Conservation (phyloP, 2,888 invertebrate genomes). For the Hirtodrosophila histrioides region DNA sequence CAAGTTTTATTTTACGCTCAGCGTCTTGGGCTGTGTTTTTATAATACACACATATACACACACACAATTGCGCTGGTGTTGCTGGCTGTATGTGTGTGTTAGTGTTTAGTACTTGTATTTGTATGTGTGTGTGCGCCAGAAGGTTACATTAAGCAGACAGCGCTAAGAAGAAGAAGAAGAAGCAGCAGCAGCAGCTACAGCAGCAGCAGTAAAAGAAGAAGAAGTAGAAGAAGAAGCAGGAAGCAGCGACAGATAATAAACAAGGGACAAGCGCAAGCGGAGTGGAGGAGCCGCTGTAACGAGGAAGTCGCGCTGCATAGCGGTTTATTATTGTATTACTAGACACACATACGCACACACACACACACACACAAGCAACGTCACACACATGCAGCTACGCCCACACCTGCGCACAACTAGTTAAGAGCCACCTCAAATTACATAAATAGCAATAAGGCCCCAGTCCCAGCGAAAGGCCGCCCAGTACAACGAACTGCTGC, state of each 20-base stretch:
- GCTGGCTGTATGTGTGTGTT: slow-evolving; percentile 35
- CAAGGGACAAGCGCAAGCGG: background rate
- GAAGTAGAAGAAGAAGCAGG: background rate
- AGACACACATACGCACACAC: slow-evolving; percentile 19
- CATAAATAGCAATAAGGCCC: slow-evolving; percentile 67
- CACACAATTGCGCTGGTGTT: background rate
- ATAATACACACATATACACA: slow-evolving; percentile 24
- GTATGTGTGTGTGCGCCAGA: slow-evolving; percentile 29
- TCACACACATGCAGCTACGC: slow-evolving; percentile 24
- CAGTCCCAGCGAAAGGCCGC: slow-evolving; percentile 19
- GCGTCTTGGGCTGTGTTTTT: slow-evolving; percentile 47
- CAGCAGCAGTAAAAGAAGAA: slow-evolving; percentile 10
- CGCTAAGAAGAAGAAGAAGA: slow-evolving; percentile 69
- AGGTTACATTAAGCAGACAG: slow-evolving; percentile 60
- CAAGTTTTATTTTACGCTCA: slow-evolving; percentile 27
- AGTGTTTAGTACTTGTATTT: slow-evolving; percentile 35
- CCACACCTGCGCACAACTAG: slow-evolving; percentile 53
- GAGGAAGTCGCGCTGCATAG: slow-evolving; percentile 66
- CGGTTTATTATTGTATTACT: slow-evolving; percentile 75
- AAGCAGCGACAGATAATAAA: slow-evolving; percentile 7
- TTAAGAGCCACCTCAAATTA: slow-evolving; percentile 67
- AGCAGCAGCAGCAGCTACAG: slow-evolving; percentile 19
- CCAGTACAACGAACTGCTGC: slow-evolving; percentile 76
- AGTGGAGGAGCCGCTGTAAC: slow-evolving; percentile 33
- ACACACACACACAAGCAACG: slow-evolving; percentile 14